Evolutionary conservation across 2,113 vertebrate genomes (phyloP).

Genomic region (Ancistrus triradiatus): DNA sequence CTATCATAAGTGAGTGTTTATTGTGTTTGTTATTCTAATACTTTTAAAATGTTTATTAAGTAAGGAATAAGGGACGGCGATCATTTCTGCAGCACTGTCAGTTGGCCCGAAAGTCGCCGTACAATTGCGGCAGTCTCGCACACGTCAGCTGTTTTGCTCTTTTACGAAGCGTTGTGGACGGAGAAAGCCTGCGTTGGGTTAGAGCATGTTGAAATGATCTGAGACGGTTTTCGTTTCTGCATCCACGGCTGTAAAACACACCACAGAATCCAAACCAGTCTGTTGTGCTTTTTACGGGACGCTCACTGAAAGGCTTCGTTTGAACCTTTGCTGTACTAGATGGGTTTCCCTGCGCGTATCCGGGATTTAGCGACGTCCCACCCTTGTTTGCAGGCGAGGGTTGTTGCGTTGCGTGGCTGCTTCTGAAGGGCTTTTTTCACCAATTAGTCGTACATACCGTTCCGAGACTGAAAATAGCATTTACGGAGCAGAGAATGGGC

Average conservation of each 20-base stretch:
- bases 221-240: conserved; percentile 36
- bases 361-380: conserved; percentile 12
- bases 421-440: conserved; percentile 1
- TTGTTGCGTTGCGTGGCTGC: conserved; percentile 21
- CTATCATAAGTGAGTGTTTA: too few species aligned
- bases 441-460: conserved; percentile 24
- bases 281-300: conserved; percentile 32
- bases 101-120: too few species aligned
- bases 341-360: conserved; percentile 7
- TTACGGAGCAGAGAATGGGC: conserved; percentile 22
- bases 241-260: conserved; percentile 43
- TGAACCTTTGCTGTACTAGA: conserved; percentile 13
- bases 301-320: too few species aligned
- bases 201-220: conserved; percentile 30
- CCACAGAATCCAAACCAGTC: conserved; percentile 44
- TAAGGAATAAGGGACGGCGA: too few species aligned
- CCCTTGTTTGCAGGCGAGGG: conserved; percentile 30
- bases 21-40: too few species aligned
- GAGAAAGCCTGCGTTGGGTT: conserved; percentile 31
- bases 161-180: conserved; percentile 26
- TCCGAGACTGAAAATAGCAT: conserved; percentile 33
- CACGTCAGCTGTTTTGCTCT: conserved; percentile 1
- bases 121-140: not conserved
- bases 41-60: too few species aligned
- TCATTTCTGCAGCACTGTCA: too few species aligned